Evolutionary conservation across 2,888 invertebrate genomes (phyloP), one percentile per base, ranked within the genome.

Genomic region (Lordiphosa andalusiaca): DNA sequence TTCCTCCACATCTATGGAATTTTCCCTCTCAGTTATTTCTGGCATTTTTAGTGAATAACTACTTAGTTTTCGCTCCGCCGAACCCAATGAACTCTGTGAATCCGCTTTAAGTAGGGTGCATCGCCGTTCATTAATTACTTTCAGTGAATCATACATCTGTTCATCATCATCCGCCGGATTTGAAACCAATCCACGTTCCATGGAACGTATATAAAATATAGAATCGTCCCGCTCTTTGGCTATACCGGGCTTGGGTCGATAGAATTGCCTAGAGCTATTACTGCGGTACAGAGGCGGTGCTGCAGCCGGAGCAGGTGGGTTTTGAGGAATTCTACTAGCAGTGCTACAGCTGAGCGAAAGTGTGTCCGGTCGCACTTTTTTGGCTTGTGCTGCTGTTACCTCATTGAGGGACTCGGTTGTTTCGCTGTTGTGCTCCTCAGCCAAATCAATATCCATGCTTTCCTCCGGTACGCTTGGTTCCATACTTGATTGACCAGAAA

Each of bases 381-480:
- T 89, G 3, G 78, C 49, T 12, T 74, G 80, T 40, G 56, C 44
- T 65, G 23, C 23, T 73, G 66, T 58, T 30, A 74, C 54, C 52
- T 76, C 73, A 16, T 53, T 65, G 41, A 59, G 67, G 13, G 70
- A 57, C 16, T 44, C 44, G 10, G 53, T 54, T 6, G 12, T 41
- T 42, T 42, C 37, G 38, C 37, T 39, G 2, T 51, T 53, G 23
- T 33, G n/a, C 36, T 63, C 70, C 35, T 82, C 83, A 37, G 84
- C 80, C 40, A 70, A 44, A 5, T 63, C 56, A 9, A 62, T 19
- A 7, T 74, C 65, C n/a, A 61, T 35, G 12, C 72, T 84, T 65
- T 89, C 90, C 77, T 90, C 90, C 7, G 87, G 84, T n/a, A 90
- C 73, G 13, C 88, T 88, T 1, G 90, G 90, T 57, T 90, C 90